These are phyloP conservation scores for Sebastes jordani DNA, from an alignment of 2,797 vertebrate genomes.

Conservation along the genomic window DNA sequence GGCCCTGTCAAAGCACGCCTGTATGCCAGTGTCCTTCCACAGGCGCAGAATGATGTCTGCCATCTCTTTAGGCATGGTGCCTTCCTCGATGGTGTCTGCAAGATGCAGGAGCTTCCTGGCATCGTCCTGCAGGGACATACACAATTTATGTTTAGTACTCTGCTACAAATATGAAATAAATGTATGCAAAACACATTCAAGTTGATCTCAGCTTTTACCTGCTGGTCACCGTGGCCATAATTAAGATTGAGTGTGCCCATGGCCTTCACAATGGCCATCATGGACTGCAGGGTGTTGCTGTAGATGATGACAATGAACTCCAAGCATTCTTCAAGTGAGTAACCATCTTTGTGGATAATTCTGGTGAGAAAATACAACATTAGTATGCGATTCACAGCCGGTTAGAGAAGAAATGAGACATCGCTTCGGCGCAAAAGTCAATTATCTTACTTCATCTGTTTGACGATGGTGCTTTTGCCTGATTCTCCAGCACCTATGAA, in stretches of 20 bases:
- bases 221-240: constrained; percentile 88
- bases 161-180: neutral
- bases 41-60: constrained; percentile 92
- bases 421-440: neutral
- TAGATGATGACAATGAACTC: constrained; percentile 98
- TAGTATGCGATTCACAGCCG: neutral
- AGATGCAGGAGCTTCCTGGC: constrained; percentile 94
- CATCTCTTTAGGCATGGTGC: constrained; percentile 96
- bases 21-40: constrained; percentile 95
- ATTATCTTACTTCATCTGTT: constrained; percentile 97
- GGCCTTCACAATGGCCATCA: constrained; percentile 93
- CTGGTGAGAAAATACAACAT: constrained; percentile 66
- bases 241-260: constrained; percentile 93
- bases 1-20: constrained; percentile 93
- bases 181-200: neutral
- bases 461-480: constrained; percentile 98
- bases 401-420: neutral
- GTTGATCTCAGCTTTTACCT: constrained; percentile 75
- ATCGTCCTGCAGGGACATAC: constrained; percentile 85
- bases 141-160: neutral
- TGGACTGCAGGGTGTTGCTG: constrained; percentile 96
- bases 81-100: constrained; percentile 96
- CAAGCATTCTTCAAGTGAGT: constrained; percentile 94
- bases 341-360: constrained; percentile 98
- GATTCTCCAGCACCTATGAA: constrained; percentile 94